Evolutionary conservation across 2,888 invertebrate genomes (phyloP).

Genomic region (Podotricha telesiphe): DNA sequence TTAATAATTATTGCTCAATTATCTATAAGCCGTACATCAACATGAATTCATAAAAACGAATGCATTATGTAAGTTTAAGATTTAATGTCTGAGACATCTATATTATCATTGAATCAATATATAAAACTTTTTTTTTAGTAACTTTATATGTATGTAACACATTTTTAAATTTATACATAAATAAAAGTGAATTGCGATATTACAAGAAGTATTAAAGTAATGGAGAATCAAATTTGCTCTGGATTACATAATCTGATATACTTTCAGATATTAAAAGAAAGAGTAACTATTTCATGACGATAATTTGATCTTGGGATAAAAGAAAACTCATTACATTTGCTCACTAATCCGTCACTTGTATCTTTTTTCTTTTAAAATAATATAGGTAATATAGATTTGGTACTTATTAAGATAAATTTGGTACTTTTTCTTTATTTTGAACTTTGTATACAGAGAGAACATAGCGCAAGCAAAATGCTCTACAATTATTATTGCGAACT

Average conservation of each 20-base stretch:
- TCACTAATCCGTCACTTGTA: not conserved
- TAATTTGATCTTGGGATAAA: slow-evolving; percentile 12
- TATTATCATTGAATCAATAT: no score
- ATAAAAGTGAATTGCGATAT: slow-evolving; percentile 12
- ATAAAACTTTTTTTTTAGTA: no score
- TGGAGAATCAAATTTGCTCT: slow-evolving; percentile 24
- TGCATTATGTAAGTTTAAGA: no score
- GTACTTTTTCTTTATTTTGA: not conserved
- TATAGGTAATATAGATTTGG: not conserved
- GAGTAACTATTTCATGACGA: slow-evolving; percentile 19
- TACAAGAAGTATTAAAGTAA: slow-evolving; percentile 17
- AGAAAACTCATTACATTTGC: slow-evolving; percentile 1
- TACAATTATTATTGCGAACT: no score
- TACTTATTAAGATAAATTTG: not conserved
- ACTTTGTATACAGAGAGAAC: no score
- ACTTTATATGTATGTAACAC: no score
- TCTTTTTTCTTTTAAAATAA: not conserved
- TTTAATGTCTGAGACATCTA: not conserved
- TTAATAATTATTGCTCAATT: no score
- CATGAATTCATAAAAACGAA: no score
- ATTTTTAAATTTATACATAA: not conserved
- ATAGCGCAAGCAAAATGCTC: no score
- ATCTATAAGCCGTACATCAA: no score
- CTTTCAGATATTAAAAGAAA: slow-evolving; percentile 35
- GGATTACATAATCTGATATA: slow-evolving; percentile 26